A percentile compares a stretch with the other conserved stretches of the same genome.
Conservation (phyloP, 2,888 invertebrate species). For the Lasioglossum villosulum region DNA sequence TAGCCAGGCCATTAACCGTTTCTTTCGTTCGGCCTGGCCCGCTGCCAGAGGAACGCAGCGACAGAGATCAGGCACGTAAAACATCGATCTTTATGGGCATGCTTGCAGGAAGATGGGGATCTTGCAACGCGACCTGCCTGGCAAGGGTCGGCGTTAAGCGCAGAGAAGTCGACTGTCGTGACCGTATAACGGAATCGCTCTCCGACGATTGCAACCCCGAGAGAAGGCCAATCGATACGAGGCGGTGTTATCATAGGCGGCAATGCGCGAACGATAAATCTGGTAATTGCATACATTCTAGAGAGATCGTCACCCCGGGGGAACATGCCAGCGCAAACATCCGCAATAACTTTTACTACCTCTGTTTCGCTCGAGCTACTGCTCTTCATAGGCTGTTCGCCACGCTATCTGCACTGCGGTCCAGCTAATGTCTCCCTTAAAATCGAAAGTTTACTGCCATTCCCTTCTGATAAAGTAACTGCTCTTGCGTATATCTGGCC, state of each 20-base stretch:
- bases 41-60: neutral
- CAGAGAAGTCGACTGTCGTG: constrained; percentile 77
- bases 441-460: neutral
- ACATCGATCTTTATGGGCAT: constrained; percentile 24
- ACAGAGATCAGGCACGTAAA: constrained; percentile 7
- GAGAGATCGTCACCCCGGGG: neutral
- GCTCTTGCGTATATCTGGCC: neutral
- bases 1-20: neutral
- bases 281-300: constrained; percentile 69
- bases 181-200: constrained; percentile 75
- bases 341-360: neutral
- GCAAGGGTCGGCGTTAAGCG: constrained; percentile 76
- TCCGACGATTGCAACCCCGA: constrained; percentile 77
- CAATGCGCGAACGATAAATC: constrained; percentile 77
- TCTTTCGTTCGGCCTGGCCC: neutral
- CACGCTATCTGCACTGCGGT: neutral
- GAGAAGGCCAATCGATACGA: constrained; percentile 76
- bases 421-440: neutral
- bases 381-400: neutral
- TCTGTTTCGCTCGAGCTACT: neutral
- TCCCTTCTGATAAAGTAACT: neutral
- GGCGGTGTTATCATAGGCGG: constrained; percentile 78
- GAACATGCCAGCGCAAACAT: neutral
- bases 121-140: constrained; percentile 79
- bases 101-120: constrained; percentile 77